A percentile compares a stretch with the other conserved stretches of the same genome.
phyloP scores from a whole-genome alignment of 2,888 invertebrate genomes.

The Parnassius mnemosyne region DNA sequence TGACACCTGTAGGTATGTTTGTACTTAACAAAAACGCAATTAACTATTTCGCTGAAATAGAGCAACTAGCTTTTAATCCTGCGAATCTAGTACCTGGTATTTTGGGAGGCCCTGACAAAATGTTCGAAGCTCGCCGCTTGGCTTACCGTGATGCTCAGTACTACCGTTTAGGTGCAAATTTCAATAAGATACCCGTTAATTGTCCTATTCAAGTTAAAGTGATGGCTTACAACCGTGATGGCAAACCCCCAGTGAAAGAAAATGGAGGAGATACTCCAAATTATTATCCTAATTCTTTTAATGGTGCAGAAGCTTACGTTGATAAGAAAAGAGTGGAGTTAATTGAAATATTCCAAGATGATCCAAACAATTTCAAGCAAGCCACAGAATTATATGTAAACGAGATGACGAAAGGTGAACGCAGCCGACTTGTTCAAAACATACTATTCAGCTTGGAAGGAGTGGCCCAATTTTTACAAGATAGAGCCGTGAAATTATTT shows the following conservation, averaged over 20 bases:
- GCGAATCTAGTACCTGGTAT: conserved; percentile 94
- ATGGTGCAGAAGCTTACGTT: conserved; percentile 86
- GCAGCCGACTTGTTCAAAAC: conserved; percentile 87
- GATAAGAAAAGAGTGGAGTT: conserved; percentile 77
- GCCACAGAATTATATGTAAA: conserved; percentile 88
- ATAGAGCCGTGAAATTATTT: conserved; percentile 87
- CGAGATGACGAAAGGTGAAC: conserved; percentile 86
- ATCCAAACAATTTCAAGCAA: conserved; percentile 94
- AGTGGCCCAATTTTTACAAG: conserved; percentile 82
- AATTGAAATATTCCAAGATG: conserved; percentile 82
- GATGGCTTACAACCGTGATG: conserved; percentile 92
- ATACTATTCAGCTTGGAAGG: conserved; percentile 86
- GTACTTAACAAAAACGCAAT: conserved; percentile 91
- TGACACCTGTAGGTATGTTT: conserved; percentile 90
- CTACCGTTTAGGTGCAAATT: conserved; percentile 92
- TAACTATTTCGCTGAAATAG: conserved; percentile 95
- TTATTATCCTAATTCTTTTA: conserved; percentile 96
- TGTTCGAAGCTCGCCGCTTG: conserved; percentile 91
- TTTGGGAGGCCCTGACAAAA: conserved; percentile 93
- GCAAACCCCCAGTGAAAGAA: conserved; percentile 85
- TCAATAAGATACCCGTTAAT: conserved; percentile 94
- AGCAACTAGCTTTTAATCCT: conserved; percentile 93
- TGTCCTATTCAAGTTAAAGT: conserved; percentile 87
- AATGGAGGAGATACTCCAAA: conserved; percentile 94
- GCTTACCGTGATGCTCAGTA: conserved; percentile 93